Base-by-base conservation (phyloP, 2,888 invertebrate species). In the Aricia artaxerxes region DNA sequence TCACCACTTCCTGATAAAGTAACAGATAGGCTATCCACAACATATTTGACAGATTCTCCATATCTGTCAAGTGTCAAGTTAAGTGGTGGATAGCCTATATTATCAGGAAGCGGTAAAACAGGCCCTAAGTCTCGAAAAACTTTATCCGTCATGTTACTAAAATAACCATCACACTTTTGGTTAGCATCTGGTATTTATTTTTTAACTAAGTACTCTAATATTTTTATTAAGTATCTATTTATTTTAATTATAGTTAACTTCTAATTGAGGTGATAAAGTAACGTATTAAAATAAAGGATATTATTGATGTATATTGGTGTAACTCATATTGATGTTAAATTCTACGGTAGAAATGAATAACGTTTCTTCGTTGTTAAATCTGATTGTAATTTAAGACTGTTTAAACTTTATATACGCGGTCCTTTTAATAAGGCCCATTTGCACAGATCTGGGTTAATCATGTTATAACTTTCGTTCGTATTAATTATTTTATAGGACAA, bases 231-330 rank as follows among this genome's bases (percentile, higher is more conserved):
- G 24, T 24, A 24, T 13, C 69, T 69, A 38, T 69, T 69, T 69
- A 69, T 69, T 69, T 35, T 69, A 35, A 38, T 5, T 35, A 4
- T 69, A 69, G 13, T 64, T 31, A 9, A 64, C 64, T 31, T 31
- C 4, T 69, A 69, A 13, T 35, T 35, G 35, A 69, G 35, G 69
- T 35, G 13, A 69, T 69, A 69, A 6, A 13, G 35, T 64, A 64
- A 31, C 31, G 13, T 9, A 35, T n/a, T n/a, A n/a, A 11, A 4
- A 69, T 4, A 7, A 69, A 69, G 11, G 35, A 35, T 31, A 31
- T 31, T 24, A 64, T 64, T 31, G 64, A 69, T 69, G 69, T 69
- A 69, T 69, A 69, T 69, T n/a, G 61, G 9, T 61, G 24, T 61
- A 64, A 64, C 4, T 64, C 4, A 9, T 31, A 31, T 61, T n/a